Conservation (phyloP, 2,888 invertebrate genomes). For the Melipona beecheii region DNA sequence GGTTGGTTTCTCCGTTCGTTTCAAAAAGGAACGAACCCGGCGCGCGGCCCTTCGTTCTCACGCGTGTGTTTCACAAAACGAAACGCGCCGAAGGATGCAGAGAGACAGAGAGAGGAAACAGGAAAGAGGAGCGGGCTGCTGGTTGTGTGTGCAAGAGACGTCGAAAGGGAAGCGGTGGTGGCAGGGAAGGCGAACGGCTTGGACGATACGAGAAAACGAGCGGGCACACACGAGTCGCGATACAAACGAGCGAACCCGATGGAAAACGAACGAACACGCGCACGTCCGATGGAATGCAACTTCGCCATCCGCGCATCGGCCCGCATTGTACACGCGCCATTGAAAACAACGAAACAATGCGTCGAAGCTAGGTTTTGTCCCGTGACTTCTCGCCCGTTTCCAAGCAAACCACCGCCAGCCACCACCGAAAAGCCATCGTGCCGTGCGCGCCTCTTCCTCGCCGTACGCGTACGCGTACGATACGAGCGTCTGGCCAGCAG, state of each 20-base stretch:
- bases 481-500: neutral
- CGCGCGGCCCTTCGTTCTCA: conserved; percentile 31
- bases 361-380: conserved; percentile 79
- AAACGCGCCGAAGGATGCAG: conserved; percentile 35
- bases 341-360: conserved; percentile 79
- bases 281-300: conserved; percentile 69
- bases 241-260: conserved; percentile 38
- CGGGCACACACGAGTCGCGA: conserved; percentile 13
- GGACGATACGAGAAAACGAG: conserved; percentile 68
- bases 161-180: neutral
- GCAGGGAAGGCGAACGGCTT: conserved; percentile 55
- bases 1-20: conserved; percentile 52
- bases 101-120: neutral
- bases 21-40: conserved; percentile 28
- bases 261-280: conserved; percentile 56
- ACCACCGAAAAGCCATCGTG: conserved; percentile 66
- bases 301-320: conserved; percentile 68
- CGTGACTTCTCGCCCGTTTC: conserved; percentile 77
- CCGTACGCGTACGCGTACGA: neutral
- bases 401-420: conserved; percentile 67
- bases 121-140: neutral
- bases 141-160: neutral
- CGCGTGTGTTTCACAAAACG: conserved; percentile 53
- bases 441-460: neutral
- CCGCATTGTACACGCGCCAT: conserved; percentile 79